Percentiles rank a stretch among this genome's conserved stretches.
These are phyloP conservation scores for Sorex fumeus DNA, from an alignment of 2,113 vertebrate genomes.

Conservation along the genomic window DNA sequence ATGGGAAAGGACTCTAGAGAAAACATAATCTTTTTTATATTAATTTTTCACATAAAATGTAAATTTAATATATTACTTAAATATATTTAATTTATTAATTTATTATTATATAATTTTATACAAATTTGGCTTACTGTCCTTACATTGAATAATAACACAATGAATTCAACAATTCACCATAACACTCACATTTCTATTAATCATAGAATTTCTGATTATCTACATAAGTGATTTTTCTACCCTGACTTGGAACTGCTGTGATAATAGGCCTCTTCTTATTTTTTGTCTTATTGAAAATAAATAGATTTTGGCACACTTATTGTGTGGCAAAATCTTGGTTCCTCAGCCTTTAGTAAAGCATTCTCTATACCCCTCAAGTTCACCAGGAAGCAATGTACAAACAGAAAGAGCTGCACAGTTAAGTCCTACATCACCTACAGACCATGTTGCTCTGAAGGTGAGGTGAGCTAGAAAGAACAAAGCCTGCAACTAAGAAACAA, in stretches of 20 bases:
- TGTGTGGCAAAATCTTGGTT: not conserved
- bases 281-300: not conserved
- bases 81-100: no score
- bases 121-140: not conserved
- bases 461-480: constrained; percentile 33
- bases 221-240: not conserved
- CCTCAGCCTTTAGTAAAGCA: constrained; percentile 18
- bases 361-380: not conserved
- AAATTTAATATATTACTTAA: not conserved
- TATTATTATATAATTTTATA: not conserved
- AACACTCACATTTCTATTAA: not conserved
- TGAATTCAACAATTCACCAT: not conserved
- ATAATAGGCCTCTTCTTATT: not conserved
- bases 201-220: not conserved
- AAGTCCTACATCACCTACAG: constrained; percentile 41
- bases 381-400: not conserved
- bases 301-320: not conserved
- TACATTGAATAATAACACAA: not conserved
- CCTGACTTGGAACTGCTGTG: not conserved
- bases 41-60: not conserved
- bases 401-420: not conserved
- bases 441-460: constrained; percentile 63
- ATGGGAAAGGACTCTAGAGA: not conserved
- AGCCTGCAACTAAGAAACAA: constrained; percentile 71
- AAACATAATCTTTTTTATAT: not conserved